These are phyloP conservation scores for Watsonalla cultraria DNA, from an alignment of 2,888 invertebrate genomes.

Conservation along the genomic window DNA sequence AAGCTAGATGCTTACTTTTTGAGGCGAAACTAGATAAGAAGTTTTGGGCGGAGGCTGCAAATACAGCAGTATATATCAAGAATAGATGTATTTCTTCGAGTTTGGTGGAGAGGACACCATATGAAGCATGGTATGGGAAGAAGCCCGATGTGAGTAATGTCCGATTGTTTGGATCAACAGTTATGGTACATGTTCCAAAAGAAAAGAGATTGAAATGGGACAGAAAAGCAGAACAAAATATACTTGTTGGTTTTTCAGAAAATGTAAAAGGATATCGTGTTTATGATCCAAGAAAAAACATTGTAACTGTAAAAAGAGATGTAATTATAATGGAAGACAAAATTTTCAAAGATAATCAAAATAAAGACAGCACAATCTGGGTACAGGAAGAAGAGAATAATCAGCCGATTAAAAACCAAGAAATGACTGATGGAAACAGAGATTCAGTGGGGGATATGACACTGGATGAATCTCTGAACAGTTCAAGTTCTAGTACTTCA, in stretches of 20 bases:
- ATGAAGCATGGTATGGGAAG: slow-evolving; percentile 10
- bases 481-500: too few relatives aligned
- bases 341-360: not conserved
- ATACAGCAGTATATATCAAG: slow-evolving; percentile 13
- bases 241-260: slow-evolving; percentile 7
- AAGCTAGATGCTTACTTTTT: too few relatives aligned
- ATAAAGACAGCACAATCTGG: not conserved
- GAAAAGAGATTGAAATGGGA: slow-evolving; percentile 12
- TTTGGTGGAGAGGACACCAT: slow-evolving; percentile 16
- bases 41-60: too few relatives aligned
- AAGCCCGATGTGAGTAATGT: slow-evolving; percentile 13
- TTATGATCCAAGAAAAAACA: not conserved
- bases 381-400: not conserved
- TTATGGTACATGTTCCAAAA: slow-evolving; percentile 14
- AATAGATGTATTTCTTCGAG: slow-evolving; percentile 14
- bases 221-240: slow-evolving; percentile 5
- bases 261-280: slow-evolving; percentile 1
- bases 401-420: too few relatives aligned
- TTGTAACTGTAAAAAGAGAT: too few relatives aligned
- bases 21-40: too few relatives aligned
- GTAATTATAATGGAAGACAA: not conserved
- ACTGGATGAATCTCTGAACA: too few relatives aligned
- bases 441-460: too few relatives aligned
- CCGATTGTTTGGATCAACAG: slow-evolving; percentile 12
- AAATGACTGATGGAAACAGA: too few relatives aligned